Percentiles rank a stretch among this genome's conserved stretches.
phyloP scores from a whole-genome alignment of 2,888 invertebrate species.

The Thecocarcelia acutangulata region DNA sequence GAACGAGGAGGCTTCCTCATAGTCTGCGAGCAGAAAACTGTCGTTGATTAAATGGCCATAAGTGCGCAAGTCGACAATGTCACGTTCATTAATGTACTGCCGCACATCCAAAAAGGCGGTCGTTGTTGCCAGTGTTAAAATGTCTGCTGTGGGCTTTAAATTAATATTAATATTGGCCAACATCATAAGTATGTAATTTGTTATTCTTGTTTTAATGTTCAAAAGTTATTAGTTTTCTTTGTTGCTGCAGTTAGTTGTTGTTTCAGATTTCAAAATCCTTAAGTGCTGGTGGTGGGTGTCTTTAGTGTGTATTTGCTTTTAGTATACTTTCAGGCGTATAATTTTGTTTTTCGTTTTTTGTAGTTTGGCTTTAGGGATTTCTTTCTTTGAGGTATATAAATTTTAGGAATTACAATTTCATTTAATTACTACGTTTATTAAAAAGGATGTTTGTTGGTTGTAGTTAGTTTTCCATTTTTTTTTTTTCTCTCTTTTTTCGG shows the following conservation, averaged over 20 bases:
- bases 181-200: slow-evolving; percentile 30
- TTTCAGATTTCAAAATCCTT: neutral
- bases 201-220: neutral
- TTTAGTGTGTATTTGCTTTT: neutral
- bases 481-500: too few relatives aligned
- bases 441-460: slow-evolving; percentile 37
- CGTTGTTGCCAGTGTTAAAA: slow-evolving; percentile 50
- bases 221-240: neutral
- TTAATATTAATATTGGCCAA: slow-evolving; percentile 59
- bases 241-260: neutral
- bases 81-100: slow-evolving; percentile 64
- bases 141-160: slow-evolving; percentile 59
- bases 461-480: neutral
- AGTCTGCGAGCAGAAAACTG: slow-evolving; percentile 60
- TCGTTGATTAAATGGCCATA: slow-evolving; percentile 67
- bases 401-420: slow-evolving; percentile 59
- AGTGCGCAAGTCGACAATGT: slow-evolving; percentile 62
- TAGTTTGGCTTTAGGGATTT: slow-evolving; percentile 1
- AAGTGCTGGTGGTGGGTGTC: slow-evolving; percentile 18
- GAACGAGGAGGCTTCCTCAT: slow-evolving; percentile 54
- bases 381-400: slow-evolving; percentile 59
- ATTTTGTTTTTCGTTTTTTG: neutral
- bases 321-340: slow-evolving; percentile 12
- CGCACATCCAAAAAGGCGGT: slow-evolving; percentile 59
- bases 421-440: slow-evolving; percentile 13